phyloP scores from a whole-genome alignment of 2,113 vertebrate species.

The Otus sunia region DNA sequence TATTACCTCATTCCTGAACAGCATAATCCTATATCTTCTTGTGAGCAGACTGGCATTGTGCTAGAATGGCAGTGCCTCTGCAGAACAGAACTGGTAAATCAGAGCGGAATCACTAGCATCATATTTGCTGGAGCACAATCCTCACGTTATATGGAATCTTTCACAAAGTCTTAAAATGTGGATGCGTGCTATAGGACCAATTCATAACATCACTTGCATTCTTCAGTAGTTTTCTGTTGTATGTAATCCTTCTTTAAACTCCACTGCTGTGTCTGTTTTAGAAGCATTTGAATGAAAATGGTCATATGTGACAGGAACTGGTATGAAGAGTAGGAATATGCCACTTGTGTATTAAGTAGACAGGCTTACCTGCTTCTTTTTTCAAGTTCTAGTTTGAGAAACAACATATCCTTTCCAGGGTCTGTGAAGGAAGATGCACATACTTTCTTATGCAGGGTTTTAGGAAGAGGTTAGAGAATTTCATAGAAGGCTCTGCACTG shows the following conservation, averaged over 20 bases:
- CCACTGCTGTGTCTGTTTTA: not conserved
- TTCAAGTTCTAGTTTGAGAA: not conserved
- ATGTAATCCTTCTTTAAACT: not conserved
- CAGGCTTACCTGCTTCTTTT: not conserved
- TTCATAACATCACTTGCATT: not conserved
- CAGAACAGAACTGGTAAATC: not conserved
- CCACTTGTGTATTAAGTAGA: not conserved
- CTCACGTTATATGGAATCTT: not conserved
- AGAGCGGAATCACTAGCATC: not conserved
- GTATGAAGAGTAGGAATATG: not conserved
- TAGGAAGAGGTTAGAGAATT: not conserved
- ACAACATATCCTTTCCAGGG: not conserved
- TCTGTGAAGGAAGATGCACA: not conserved
- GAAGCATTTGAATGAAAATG: not conserved
- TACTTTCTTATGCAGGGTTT: not conserved
- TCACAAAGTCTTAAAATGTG: not conserved
- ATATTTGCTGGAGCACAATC: not conserved
- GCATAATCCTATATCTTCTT: not conserved
- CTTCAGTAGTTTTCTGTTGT: not conserved
- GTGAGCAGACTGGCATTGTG: not conserved
- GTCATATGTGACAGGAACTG: not conserved
- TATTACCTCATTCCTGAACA: not conserved
- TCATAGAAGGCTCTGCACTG: not conserved
- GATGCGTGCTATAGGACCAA: not conserved
- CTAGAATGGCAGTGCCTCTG: not conserved